phyloP scores from a whole-genome alignment of 1,140 invertebrate species.

The Lysiphlebus fabarum region DNA sequence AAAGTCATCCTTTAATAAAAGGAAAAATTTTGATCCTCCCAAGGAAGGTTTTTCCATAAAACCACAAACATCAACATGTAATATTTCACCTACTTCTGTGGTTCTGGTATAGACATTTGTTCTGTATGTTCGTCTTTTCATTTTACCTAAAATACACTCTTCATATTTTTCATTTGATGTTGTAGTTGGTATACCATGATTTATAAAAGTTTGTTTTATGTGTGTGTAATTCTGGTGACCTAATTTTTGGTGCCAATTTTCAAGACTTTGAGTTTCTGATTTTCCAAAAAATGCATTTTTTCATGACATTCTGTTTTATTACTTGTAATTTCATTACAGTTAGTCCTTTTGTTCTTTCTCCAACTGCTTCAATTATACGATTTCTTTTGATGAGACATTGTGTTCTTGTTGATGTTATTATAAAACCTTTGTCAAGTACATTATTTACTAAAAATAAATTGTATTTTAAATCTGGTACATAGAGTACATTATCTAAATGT shows the following conservation, averaged over 20 bases:
- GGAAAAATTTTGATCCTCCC: constrained; percentile 15
- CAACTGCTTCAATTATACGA: constrained; percentile 3
- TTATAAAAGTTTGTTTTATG: too few species aligned
- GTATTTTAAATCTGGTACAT: constrained; percentile 36
- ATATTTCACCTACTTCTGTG: constrained; percentile 9
- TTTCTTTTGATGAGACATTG: constrained; percentile 5
- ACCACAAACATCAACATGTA: constrained; percentile 21
- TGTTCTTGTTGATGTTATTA: not conserved
- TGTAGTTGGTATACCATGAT: too few species aligned
- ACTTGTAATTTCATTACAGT: too few species aligned
- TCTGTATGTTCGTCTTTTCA: constrained; percentile 16
- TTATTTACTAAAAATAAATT: constrained; percentile 16
- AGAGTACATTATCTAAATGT: constrained; percentile 40
- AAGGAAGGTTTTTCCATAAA: constrained; percentile 18
- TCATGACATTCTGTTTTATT: not conserved
- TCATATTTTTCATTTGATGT: constrained; percentile 21
- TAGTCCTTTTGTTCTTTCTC: constrained; percentile 13
- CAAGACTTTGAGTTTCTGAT: too few species aligned
- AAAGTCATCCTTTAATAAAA: constrained; percentile 39
- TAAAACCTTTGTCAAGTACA: constrained; percentile 13
- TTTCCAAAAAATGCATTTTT: constrained; percentile 2
- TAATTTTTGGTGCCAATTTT: too few species aligned
- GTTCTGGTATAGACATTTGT: not conserved
- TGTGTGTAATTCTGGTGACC: too few species aligned
- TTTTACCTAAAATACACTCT: constrained; percentile 21